Evolutionary conservation across 1,140 invertebrate species (phyloP).

Genomic region (Brachionus angularis): DNA sequence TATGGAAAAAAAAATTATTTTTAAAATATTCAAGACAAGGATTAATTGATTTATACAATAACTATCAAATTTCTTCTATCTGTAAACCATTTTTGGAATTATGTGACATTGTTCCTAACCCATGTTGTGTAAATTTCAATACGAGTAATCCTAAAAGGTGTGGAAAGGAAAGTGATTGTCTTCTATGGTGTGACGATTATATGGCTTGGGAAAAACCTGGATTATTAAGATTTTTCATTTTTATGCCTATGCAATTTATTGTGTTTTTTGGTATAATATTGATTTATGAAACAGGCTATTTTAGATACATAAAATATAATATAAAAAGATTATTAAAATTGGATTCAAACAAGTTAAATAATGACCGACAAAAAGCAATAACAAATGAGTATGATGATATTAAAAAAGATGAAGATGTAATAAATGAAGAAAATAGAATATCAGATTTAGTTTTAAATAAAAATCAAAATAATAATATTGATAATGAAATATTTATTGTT

Average conservation of each 20-base stretch:
- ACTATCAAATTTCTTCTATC: not conserved
- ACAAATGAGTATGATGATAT: constrained; percentile 25
- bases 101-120: not conserved
- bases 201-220: constrained; percentile 44
- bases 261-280: not conserved
- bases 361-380: not conserved
- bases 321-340: not conserved
- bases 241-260: constrained; percentile 32
- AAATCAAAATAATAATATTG: too few species aligned
- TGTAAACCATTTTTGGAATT: not conserved
- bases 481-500: constrained; percentile 50
- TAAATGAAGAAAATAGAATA: constrained; percentile 6
- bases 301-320: constrained; percentile 27
- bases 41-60: constrained; percentile 21
- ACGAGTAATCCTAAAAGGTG: not conserved
- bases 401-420: constrained; percentile 38
- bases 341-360: not conserved
- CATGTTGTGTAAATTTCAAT: constrained; percentile 8
- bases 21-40: too few species aligned
- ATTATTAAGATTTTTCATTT: constrained; percentile 9
- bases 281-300: constrained; percentile 1
- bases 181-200: constrained; percentile 13
- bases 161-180: constrained; percentile 4
- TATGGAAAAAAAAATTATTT: too few species aligned
- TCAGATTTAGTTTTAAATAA: too few species aligned